These are phyloP conservation scores for Drosophila tsacasi DNA, from an alignment of 1,140 invertebrate genomes.

Conservation along the genomic window DNA sequence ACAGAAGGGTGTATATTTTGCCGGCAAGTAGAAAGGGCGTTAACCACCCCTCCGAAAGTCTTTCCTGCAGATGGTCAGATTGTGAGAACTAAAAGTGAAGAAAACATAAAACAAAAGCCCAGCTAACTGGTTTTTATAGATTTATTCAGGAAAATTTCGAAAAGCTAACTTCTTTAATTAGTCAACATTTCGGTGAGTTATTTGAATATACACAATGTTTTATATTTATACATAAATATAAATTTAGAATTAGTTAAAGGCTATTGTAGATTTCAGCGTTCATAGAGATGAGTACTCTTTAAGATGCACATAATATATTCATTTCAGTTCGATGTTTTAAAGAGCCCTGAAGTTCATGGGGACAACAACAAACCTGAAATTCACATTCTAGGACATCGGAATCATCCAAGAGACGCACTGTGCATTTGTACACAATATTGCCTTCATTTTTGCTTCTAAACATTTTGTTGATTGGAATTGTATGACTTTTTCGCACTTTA, in stretches of 20 bases:
- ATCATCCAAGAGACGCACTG: constrained; percentile 96
- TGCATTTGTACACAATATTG: constrained; percentile 96
- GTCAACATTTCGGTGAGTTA: neutral
- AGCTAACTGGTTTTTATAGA: constrained; percentile 1
- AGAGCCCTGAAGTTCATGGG: constrained; percentile 9
- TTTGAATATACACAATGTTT: neutral
- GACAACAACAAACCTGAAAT: constrained; percentile 92
- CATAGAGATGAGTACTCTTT: neutral
- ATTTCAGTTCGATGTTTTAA: constrained; percentile 13
- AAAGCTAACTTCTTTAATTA: neutral
- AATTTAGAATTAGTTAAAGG: neutral
- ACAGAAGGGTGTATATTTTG: constrained; percentile 9
- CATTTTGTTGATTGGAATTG: constrained; percentile 81
- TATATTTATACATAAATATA: neutral
- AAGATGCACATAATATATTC: neutral
- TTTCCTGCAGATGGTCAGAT: constrained; percentile 9
- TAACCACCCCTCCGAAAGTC: constrained; percentile 21
- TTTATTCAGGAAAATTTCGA: constrained; percentile 6
- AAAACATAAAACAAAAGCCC: constrained; percentile 1
- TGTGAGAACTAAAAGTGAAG: constrained; percentile 8
- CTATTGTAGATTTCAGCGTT: neutral
- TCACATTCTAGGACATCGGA: constrained; percentile 97
- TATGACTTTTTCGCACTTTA: constrained; percentile 15
- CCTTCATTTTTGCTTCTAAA: constrained; percentile 91
- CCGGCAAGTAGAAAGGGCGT: constrained; percentile 38